Evolutionary conservation across 2,797 vertebrate genomes (phyloP), one percentile per base, ranked within the genome.

Genomic region (Varecia variegata): DNA sequence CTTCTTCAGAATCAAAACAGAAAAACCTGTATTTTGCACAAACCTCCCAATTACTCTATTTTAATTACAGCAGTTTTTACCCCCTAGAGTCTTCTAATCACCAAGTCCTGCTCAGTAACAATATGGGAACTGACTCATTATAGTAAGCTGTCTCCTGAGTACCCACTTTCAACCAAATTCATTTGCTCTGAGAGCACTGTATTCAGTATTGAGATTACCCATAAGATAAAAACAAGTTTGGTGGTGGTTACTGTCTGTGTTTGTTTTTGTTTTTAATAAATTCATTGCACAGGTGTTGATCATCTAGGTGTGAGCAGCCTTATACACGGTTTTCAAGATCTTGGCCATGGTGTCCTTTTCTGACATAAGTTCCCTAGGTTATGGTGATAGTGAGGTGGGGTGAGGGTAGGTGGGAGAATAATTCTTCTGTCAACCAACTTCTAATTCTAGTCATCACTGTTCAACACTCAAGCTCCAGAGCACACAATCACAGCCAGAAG

Each of bases 1-100:
- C 65, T 96, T 54, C 79, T 74, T 85, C n/a, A 70, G 83, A 85
- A 85, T 94, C 89, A 91, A 95, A 91, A 95, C 73, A 89, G 67
- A 86, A 96, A 97, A 96, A 71, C 35, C 94, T 94, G 43, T 93
- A 74, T 82, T 97, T 91, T 94, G 73, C 27, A 87, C 81, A 96
- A 93, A 96, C 88, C 83, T 96, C 76, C 93, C 93, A 97, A 97
- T 97, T 96, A 95, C 88, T 86, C 45, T n/a, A 93, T 92, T 94
- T 97, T 97, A 97, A 97, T 97, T 97, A 96, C 85, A 93, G 82
- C 35, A 76, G 62, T 88, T 79, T 94, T 88, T 77, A 79, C 30
- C 88, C 94, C 62, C 68, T 27, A 8, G 91, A 91, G 94, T 90
- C 91, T 92, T 90, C 80, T 82, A 84, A 95, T 62, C 79, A 54